Evolutionary conservation across 1,140 invertebrate species (phyloP), one percentile per base, ranked within the genome.

Genomic region (Adelges cooleyi): DNA sequence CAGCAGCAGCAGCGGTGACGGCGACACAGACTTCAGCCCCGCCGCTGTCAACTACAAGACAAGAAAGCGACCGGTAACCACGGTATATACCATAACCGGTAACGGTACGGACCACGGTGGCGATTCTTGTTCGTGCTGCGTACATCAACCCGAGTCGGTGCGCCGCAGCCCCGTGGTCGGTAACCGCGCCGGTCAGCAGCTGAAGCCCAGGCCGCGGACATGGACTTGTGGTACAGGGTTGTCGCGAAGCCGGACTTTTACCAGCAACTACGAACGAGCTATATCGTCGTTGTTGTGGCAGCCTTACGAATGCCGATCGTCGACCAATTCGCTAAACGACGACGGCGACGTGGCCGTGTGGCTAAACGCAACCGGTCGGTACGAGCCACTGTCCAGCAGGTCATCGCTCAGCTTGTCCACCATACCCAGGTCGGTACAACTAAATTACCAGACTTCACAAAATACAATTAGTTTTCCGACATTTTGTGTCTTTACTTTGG

Each of bases 221-320:
- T 62, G 56, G 56, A 62, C 56, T 15, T 48, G 38, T 10, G 54
- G 54, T 13, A 46, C 56, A 13, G 27, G 38, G 3, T 17, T 59
- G 40, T 46, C 56, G 25, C 13, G 40, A 25, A 62, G 40, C 6
- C 17, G 56, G 17, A 62, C 56, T 17, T 62, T 62, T 25, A 46
- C 56, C 25, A 62, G 56, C 25, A 62, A 46, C 17, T 67, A 67
- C 49, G 69, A 69, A 50, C 69, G 72, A 56, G 72, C 72, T n/a
- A 66, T 73, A 46, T 71, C 70, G 17, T 72, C 71, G 23, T 67
- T 73, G 8, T 65, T 73, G 6, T 73, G 71, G 71, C 70, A 73
- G 51, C 72, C 72, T 2, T 73, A 73, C 67, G 71, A 73, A 22
- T 72, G 71, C 51, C 52, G 69, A n/a, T 62, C 46, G 11, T 62